Evolutionary conservation across 2,888 invertebrate genomes (phyloP).

Genomic region (Orthonevra nobilis): DNA sequence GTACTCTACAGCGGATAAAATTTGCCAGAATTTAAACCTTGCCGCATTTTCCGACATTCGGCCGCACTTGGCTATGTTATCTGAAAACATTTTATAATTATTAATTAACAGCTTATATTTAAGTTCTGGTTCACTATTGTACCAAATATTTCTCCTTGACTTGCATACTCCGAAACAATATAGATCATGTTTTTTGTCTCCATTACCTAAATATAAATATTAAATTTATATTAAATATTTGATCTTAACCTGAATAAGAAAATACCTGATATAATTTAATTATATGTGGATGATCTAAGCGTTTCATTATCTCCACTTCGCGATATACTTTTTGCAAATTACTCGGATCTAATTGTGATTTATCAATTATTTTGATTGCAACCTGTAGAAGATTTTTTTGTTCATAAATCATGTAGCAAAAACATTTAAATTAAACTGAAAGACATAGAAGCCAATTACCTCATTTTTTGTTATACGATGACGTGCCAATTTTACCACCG

Average conservation of each 20-base stretch:
- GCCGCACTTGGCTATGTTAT: constrained; percentile 96
- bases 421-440: no score
- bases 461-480: constrained; percentile 99
- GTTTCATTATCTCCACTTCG: constrained; percentile 98
- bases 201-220: constrained; percentile 96
- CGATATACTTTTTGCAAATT: constrained; percentile 97
- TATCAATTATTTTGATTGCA: constrained; percentile 97
- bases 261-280: constrained; percentile 96
- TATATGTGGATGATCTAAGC: constrained; percentile 97
- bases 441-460: constrained; percentile 83
- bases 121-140: constrained; percentile 64
- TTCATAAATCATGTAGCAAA: no score
- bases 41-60: constrained; percentile 96
- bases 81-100: no score
- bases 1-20: constrained; percentile 97
- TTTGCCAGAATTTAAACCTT: constrained; percentile 96
- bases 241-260: no score
- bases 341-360: constrained; percentile 93
- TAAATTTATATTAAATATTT: constrained; percentile 32
- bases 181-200: constrained; percentile 99
- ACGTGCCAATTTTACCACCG: constrained; percentile 97
- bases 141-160: constrained; percentile 99
- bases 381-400: constrained; percentile 92
- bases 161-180: constrained; percentile 98
- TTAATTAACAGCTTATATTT: no score